phyloP scores from a whole-genome alignment of 2,888 invertebrate species.

The Melinaea marsaeus region DNA sequence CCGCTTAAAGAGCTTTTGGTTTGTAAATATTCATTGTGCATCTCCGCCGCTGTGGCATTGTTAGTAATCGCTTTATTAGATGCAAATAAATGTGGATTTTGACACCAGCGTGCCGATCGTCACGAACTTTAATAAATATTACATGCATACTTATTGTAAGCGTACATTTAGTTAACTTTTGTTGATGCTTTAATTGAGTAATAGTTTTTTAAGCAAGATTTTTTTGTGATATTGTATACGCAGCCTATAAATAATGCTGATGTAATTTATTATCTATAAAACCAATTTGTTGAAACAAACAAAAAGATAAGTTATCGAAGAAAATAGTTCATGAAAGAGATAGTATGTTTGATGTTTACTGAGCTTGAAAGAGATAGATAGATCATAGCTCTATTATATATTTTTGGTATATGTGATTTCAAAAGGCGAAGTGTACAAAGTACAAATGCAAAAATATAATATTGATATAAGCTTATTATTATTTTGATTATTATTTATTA shows the following conservation, averaged over 20 bases:
- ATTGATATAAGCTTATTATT: no score
- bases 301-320: conserved; percentile 32
- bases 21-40: conserved; percentile 67
- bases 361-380: conserved; percentile 19
- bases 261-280: conserved; percentile 29
- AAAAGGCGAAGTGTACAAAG: background rate
- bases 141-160: background rate
- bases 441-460: no score
- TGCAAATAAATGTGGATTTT: conserved; percentile 55
- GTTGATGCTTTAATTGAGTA: background rate
- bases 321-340: conserved; percentile 29
- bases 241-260: conserved; percentile 24
- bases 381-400: background rate
- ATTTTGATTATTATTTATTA: no score
- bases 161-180: background rate
- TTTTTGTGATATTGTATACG: background rate
- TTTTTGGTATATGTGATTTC: background rate
- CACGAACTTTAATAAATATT: conserved; percentile 33
- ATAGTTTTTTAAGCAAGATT: background rate
- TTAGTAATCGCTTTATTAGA: conserved; percentile 63
- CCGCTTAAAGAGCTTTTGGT: conserved; percentile 57
- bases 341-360: conserved; percentile 11
- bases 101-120: conserved; percentile 38
- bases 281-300: conserved; percentile 31
- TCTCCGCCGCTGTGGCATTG: conserved; percentile 51